phyloP scores from a whole-genome alignment of 2,113 vertebrate genomes.

The Prionailurus viverrinus region DNA sequence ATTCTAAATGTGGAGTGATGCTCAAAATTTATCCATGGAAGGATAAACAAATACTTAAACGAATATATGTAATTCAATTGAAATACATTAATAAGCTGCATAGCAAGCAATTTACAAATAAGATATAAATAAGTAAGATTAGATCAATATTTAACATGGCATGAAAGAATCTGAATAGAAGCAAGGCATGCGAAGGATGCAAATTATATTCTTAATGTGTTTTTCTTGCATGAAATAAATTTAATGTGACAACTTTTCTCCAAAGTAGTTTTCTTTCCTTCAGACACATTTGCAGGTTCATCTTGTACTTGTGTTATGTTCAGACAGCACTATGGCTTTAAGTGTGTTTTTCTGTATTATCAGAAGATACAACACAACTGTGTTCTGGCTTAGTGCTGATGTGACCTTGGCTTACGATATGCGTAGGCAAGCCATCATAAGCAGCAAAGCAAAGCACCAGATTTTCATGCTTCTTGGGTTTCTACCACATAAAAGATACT shows the following conservation, averaged over 20 bases:
- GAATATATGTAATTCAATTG: not conserved
- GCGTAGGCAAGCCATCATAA: slow-evolving; percentile 49
- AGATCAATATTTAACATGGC: not conserved
- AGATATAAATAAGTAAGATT: slow-evolving; percentile 3
- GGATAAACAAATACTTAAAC: not conserved
- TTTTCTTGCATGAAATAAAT: not conserved
- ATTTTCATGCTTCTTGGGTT: slow-evolving; percentile 69
- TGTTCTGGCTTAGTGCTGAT: slow-evolving; percentile 49
- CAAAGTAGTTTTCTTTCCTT: not conserved
- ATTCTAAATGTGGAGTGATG: not conserved
- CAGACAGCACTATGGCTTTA: not conserved
- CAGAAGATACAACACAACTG: slow-evolving; percentile 18
- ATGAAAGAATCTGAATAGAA: not conserved
- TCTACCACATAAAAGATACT: slow-evolving; percentile 34
- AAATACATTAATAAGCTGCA: slow-evolving; percentile 44
- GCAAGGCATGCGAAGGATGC: not conserved
- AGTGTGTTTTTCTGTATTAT: slow-evolving; percentile 39
- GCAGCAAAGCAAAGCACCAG: slow-evolving; percentile 44
- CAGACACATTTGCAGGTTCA: not conserved
- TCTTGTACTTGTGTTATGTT: not conserved
- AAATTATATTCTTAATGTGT: not conserved
- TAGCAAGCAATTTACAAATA: slow-evolving; percentile 19
- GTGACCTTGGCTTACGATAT: slow-evolving; percentile 57
- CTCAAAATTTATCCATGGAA: not conserved
- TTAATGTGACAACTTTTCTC: not conserved